Base-by-base conservation (phyloP, 2,797 vertebrate species). In the Apogon talboti region DNA sequence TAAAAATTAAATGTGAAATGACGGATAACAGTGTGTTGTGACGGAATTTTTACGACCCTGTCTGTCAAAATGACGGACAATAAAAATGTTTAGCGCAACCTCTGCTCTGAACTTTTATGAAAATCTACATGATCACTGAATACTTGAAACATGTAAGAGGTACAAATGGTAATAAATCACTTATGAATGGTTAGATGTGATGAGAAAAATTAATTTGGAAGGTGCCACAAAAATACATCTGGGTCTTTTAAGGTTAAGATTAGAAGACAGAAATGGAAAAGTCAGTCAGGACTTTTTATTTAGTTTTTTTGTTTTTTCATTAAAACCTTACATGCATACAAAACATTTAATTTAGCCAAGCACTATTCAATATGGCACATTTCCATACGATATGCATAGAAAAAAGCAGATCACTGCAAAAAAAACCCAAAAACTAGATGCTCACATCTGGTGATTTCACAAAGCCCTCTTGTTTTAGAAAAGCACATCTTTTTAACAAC, bases 291-390 rank as follows among this genome's bases (percentile, higher is more conserved):
- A 15, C 68, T 35, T 35, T 74, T 82, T 74, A 63, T 59, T 88
- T 87, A 46, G 21, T 24, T 28, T 74, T 82, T 73, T 66, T 59
- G 87, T 87, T 48, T 15, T 62, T 66, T 71, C 7, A 74, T 76
- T 54, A 66, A 66, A 67, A 74, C 45, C 68, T 61, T 51, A 44
- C 63, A 87, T 87, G 74, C 76, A 78, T 69, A 73, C 55, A 78
- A 81, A 68, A 68, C 38, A 51, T 70, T 62, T 24, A 1, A 40
- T 70, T 52, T 11, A 70, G 35, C 24, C 12, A 41, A 49, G 43
- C n/a, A 13, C 38, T 63, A 38, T 45, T 64, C 6, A 33, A 11
- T 10, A 21, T 44, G 35, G 10, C 2, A 35, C 9, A 35, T 54
- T 49, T 44, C 37, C 7, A 10, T 51, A 58, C 46, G 3, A 66